phyloP scores from a whole-genome alignment of 2,113 vertebrate species.

The Lampris megalopsis region DNA sequence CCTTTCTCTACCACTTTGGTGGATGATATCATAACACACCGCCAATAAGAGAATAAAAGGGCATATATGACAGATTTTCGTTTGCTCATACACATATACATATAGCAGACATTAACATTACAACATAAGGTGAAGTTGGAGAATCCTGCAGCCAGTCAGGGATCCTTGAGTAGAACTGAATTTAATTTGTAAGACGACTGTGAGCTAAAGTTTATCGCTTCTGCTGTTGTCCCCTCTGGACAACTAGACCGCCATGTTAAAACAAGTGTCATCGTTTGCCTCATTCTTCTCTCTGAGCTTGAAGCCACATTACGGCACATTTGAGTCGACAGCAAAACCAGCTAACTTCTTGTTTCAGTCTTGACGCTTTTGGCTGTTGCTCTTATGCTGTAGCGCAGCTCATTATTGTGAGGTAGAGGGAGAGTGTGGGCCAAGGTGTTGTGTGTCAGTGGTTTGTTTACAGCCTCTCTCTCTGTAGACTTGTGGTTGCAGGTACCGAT shows the following conservation, averaged over 20 bases:
- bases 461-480: constrained; percentile 64
- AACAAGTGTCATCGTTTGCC: not conserved
- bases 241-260: constrained; percentile 17
- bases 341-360: not conserved
- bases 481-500: constrained; percentile 76
- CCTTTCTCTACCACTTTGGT: too few species aligned
- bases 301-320: constrained; percentile 10
- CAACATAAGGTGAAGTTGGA: too few species aligned
- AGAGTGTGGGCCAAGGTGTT: constrained; percentile 12
- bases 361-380: not conserved
- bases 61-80: too few species aligned
- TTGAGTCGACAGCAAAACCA: constrained; percentile 36
- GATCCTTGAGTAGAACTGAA: too few species aligned
- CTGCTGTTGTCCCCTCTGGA: constrained; percentile 1
- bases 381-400: constrained; percentile 21
- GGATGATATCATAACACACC: too few species aligned
- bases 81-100: too few species aligned
- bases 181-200: not conserved
- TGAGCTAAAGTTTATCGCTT: constrained; percentile 11
- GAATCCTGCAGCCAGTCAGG: too few species aligned
- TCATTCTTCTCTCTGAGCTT: constrained; percentile 7
- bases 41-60: too few species aligned
- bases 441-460: constrained; percentile 60
- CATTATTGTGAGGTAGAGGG: constrained; percentile 25
- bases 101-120: too few species aligned